Conservation (phyloP, 2,888 invertebrate genomes). For the Conchocele bisecta region DNA sequence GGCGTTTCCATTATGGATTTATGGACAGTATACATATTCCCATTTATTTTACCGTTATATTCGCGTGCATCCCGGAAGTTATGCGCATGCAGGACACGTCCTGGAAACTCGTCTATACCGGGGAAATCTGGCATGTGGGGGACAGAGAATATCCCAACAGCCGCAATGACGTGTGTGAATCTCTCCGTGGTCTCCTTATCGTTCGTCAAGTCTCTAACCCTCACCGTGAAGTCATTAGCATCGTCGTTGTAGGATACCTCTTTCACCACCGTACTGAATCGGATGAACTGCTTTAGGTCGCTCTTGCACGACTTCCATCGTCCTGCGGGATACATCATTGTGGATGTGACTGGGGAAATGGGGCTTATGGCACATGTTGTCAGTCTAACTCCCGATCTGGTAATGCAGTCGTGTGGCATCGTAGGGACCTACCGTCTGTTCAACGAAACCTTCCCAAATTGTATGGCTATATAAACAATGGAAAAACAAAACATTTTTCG, state of each 20-base stretch:
- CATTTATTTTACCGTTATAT: slow-evolving; percentile 31
- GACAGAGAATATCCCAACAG: slow-evolving; percentile 22
- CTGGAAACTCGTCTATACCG: slow-evolving; percentile 28
- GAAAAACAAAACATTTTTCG: too few relatives aligned
- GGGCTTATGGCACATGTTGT: too few relatives aligned
- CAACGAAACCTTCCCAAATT: too few relatives aligned
- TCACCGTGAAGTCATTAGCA: slow-evolving; percentile 25
- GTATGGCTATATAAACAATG: too few relatives aligned
- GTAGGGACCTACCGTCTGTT: too few relatives aligned
- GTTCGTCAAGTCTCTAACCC: not conserved
- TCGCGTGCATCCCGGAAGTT: slow-evolving; percentile 32
- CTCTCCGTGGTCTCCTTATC: not conserved
- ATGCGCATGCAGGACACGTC: slow-evolving; percentile 36
- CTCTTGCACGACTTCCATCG: slow-evolving; percentile 11
- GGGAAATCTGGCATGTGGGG: slow-evolving; percentile 25
- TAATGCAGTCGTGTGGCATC: too few relatives aligned
- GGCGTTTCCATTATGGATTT: too few relatives aligned
- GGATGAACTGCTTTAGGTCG: slow-evolving; percentile 11
- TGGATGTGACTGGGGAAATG: too few relatives aligned
- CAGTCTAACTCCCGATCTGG: too few relatives aligned
- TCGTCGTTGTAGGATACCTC: slow-evolving; percentile 20
- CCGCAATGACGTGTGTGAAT: slow-evolving; percentile 33
- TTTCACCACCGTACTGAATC: slow-evolving; percentile 32
- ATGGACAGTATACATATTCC: too few relatives aligned
- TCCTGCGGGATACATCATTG: too few relatives aligned